Evolutionary conservation across 2,888 invertebrate genomes (phyloP), one percentile per base, ranked within the genome.

Genomic region (Scaptomyza flava): DNA sequence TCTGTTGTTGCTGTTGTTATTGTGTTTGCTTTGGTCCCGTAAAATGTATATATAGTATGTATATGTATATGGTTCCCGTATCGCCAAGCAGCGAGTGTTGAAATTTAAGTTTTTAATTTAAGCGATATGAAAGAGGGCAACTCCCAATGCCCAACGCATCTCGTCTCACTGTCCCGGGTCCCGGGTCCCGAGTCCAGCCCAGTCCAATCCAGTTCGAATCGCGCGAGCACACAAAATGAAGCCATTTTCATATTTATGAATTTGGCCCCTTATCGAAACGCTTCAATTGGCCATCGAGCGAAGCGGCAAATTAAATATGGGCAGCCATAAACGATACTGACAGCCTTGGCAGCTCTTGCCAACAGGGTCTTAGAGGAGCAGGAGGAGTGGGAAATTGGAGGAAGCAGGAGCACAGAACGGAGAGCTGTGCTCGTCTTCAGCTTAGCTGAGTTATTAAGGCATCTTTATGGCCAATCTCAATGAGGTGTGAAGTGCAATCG

Each of bases 401-500:
- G 34, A 36, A 2, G 58, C 46, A 43, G 46, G 27, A 50, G 27
- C 63, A 11, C 20, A 48, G 48, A 38, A 53, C 54, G 42, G 63
- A 66, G 17, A n/a, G 54, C 58, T 53, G 17, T 42, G 54, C 60
- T 60, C 60, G 52, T 64, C 52, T 68, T 61, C 79, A 72, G 81
- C 89, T 87, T 84, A 88, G 88, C 87, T 90, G 89, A 90, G 89
- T 90, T 90, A 89, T 90, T 89, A 90, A 90, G 89, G 89, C 89
- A 89, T 88, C 90, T 90, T 90, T 89, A 90, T 90, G 79, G 88
- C 81, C 85, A 83, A 89, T 90, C 90, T 89, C 90, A 90, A 89
- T 90, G 90, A 90, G 90, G 89, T 90, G 89, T 90, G 89, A 90
- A 90, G 87, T 89, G 89, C 89, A 89, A 87, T 88, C 89, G 89